Evolutionary conservation across 2,113 vertebrate species (phyloP), one percentile per base, ranked within the genome.

Genomic region (Heterochromis multidens): DNA sequence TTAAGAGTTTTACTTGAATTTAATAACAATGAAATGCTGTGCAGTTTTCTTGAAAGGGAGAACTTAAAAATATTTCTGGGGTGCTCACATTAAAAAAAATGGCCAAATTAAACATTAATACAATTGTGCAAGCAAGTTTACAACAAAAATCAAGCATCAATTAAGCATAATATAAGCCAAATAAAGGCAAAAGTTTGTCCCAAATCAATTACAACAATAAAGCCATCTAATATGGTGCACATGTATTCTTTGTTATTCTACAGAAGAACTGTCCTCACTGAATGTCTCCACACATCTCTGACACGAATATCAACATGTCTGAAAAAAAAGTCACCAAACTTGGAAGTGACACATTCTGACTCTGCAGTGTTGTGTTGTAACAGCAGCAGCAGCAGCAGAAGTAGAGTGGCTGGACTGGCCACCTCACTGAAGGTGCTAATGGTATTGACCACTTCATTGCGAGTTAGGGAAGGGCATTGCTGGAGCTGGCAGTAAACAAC

Each of bases 401-500:
- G 72, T 23, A 25, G 19, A 80, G 77, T 2, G 7, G 62, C 62
- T 43, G 1, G 3, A 7, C 63, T 13, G 13, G 82, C 81, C 80
- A 70, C 76, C 82, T 82, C 60, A 87, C 63, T 67, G 74, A 78
- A 82, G 74, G 84, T 84, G 91, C 86, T 92, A 82, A 90, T 86
- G 85, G 85, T 90, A 92, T 91, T 85, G 92, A 93, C 89, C 92
- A 87, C 87, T 85, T 90, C 87, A 85, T 65, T 77, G 21, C 81
- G 80, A 91, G 88, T 91, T 86, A 88, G 88, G 85, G 92, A 89
- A 92, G 87, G 88, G 80, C 87, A 79, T 10, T 33, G 79, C 58
- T 31, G 84, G 35, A 83, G 93, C 67, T 58, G 72, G 81, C 90
- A 84, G 91, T 92, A 94, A 93, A 92, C 91, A 92, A 90, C 84